A percentile compares a stretch with the other conserved stretches of the same genome.
Conservation (phyloP, 2,888 invertebrate genomes). For the Metopia argyrocephala region DNA sequence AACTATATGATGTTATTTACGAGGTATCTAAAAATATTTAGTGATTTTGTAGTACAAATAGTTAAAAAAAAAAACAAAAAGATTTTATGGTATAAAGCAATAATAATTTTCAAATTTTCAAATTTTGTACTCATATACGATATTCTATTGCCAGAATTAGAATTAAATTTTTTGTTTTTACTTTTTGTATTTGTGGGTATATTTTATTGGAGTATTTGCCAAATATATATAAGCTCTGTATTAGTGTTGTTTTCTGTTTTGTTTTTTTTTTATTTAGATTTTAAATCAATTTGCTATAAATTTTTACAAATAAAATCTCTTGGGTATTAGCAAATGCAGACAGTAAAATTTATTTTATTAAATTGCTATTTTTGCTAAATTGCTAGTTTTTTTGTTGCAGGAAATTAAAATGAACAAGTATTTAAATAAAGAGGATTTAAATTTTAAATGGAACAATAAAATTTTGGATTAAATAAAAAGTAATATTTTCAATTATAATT, state of each 20-base stretch:
- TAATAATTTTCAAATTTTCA: no score
- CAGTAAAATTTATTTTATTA: slow-evolving; percentile 40
- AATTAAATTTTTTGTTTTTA: slow-evolving; percentile 52
- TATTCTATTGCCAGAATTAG: slow-evolving; percentile 57
- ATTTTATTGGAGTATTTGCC: slow-evolving; percentile 6
- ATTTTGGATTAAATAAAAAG: no score
- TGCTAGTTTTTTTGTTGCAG: no score
- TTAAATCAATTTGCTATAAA: slow-evolving; percentile 62
- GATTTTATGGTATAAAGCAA: slow-evolving; percentile 57
- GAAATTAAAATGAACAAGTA: slow-evolving; percentile 21
- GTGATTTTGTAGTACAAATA: no score
- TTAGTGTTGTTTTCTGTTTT: slow-evolving; percentile 36
- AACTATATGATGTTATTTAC: no score
- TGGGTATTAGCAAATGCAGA: slow-evolving; percentile 45
- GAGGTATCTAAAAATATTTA: no score
- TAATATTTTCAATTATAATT: no score
- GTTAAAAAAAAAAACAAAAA: background rate
- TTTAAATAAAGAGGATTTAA: slow-evolving; percentile 32
- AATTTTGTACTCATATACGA: slow-evolving; percentile 60
- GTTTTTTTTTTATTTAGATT: slow-evolving; percentile 55
- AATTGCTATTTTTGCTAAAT: no score
- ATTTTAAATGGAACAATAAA: background rate
- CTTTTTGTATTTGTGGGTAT: no score
- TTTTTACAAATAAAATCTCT: slow-evolving; percentile 56
- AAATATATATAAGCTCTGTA: slow-evolving; percentile 11